Base-by-base conservation (phyloP, 1,140 invertebrate genomes). In the Bicyclus anynana region DNA sequence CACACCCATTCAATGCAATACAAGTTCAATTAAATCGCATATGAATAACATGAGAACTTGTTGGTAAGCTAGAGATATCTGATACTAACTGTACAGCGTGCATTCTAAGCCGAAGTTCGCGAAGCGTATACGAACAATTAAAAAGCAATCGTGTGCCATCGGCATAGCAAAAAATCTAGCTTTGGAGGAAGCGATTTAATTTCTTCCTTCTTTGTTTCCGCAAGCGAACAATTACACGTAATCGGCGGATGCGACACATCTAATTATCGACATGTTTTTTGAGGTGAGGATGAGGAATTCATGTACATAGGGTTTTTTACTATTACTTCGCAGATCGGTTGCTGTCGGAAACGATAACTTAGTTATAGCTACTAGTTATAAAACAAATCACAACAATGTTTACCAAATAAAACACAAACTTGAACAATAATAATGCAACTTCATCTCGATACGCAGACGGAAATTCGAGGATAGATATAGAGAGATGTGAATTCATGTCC, bases 121-220 rank as follows among this genome's bases (percentile, higher is more conserved):
- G 49, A 40, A 52, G 54, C 54, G 53, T 62, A 38, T 52, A 57
- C 37, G n/a, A 17, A n/a, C 17, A 57, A 52, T 57, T 55, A 56
- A 38, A 56, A 54, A 35, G 46, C 20, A 55, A 59, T 55, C 59
- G 55, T 46, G 26, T 18, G 53, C 46, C 40, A 55, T 18, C 40
- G 51, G n/a, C 9, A 53, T 42, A 46, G 46, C 50, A 60, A 53
- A 65, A 60, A 57, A 50, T 61, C 29, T 33, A 40, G 44, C 12
- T 37, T 56, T 53, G 38, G 52, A 40, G 62, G 57, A 65, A 65
- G 48, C 40, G 40, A 33, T 49, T 63, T 57, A 49, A 50, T 35
- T 59, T 49, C 50, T 65, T 65, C 62, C 62, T 65, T 38, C 23
- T 46, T 27, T 17, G 26, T 59, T 65, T 65, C 62, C 62, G 50